A percentile compares a stretch with the other conserved stretches of the same genome.
Evolutionary conservation across 1,140 invertebrate genomes (phyloP).

Genomic region (Cherax quadricarinatus): DNA sequence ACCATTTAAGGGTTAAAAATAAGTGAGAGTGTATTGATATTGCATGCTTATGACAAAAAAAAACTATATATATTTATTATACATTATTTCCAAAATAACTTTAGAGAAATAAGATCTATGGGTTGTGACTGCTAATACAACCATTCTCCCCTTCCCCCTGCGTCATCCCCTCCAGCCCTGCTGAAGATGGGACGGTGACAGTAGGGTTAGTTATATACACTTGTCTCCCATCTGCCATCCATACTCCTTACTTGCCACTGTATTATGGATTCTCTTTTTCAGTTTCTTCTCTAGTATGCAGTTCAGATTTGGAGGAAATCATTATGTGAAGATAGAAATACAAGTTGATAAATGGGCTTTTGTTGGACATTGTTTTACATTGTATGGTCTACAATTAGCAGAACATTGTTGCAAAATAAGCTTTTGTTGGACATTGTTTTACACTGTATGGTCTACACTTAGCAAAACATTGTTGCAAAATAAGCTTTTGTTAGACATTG

Average conservation of each 20-base stretch:
- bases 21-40: neutral
- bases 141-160: slow-evolving; percentile 50
- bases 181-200: slow-evolving; percentile 72
- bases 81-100: slow-evolving; percentile 9
- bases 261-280: neutral
- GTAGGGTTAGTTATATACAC: slow-evolving; percentile 72
- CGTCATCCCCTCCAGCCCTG: slow-evolving; percentile 64
- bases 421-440: no score
- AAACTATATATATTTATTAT: slow-evolving; percentile 18
- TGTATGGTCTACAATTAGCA: no score
- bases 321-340: no score
- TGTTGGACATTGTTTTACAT: no score
- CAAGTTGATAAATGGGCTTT: no score
- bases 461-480: no score
- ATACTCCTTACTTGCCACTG: neutral
- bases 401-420: no score
- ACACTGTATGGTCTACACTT: no score
- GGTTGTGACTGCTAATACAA: slow-evolving; percentile 59
- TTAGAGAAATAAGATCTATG: slow-evolving; percentile 19
- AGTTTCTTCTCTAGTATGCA: neutral
- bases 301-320: neutral
- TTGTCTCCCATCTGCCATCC: slow-evolving; percentile 51
- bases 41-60: neutral
- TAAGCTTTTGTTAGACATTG: no score
- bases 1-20: neutral